Evolutionary conservation across 2,888 invertebrate genomes (phyloP).

Genomic region (Dolomedes plantarius): DNA sequence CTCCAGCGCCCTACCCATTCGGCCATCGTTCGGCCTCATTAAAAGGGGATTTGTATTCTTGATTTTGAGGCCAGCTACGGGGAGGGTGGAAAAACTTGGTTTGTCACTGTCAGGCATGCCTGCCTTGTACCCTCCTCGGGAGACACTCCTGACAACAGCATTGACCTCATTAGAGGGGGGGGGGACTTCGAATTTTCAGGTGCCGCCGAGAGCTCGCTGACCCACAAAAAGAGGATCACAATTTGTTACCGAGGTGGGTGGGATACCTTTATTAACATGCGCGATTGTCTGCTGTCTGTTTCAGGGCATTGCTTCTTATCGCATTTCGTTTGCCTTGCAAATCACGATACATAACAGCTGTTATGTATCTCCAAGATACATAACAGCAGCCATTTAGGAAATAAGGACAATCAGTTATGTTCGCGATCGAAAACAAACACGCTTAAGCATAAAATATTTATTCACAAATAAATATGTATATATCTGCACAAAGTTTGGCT

Average conservation of each 20-base stretch:
- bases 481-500: no score
- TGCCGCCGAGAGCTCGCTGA: conserved; percentile 46
- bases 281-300: conserved; percentile 63
- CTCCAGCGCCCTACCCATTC: no score
- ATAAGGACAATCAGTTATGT: conserved; percentile 56
- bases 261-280: conserved; percentile 62
- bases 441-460: neutral
- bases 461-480: no score
- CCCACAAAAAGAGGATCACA: conserved; percentile 44
- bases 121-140: conserved; percentile 62
- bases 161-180: conserved; percentile 66
- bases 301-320: conserved; percentile 61
- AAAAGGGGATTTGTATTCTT: conserved; percentile 64
- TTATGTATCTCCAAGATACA: conserved; percentile 33
- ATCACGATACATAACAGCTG: no score
- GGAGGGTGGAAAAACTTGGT: conserved; percentile 68
- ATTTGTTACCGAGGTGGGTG: conserved; percentile 60
- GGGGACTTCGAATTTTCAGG: conserved; percentile 60
- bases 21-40: no score
- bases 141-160: conserved; percentile 54
- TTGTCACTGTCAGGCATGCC: conserved; percentile 70
- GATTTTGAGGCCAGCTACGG: conserved; percentile 36
- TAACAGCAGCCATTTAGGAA: conserved; percentile 48
- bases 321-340: conserved; percentile 60
- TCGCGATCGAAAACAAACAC: neutral